Base-by-base conservation (phyloP, 1,140 invertebrate species). In the Portunus trituberculatus region DNA sequence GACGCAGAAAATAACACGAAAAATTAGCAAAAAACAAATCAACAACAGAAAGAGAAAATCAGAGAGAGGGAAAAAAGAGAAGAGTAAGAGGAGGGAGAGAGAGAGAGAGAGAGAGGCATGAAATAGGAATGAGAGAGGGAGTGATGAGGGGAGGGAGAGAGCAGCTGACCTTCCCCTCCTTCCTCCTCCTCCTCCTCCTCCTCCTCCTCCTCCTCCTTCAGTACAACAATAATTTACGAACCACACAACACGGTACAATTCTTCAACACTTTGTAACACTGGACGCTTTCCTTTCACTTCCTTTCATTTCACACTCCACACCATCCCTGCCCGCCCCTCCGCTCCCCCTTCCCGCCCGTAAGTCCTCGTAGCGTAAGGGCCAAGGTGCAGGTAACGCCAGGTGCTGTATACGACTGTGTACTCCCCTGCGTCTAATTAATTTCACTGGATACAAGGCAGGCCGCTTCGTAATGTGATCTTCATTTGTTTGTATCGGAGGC, bases 401-500 rank as follows among this genome's bases (percentile, higher is more conserved):
- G 39, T 28, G 48, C 4, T 46, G 16, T 7, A 12, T 29, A 32
- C 8, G 86, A 29, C 67, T 32, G 32, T 88, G 45, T 45, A 20
- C 4, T 6, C 45, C 76, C 10, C 45, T 20, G 39, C 20, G 52
- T 59, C 89, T 91, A 91, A 94, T 94, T 94, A 94, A 94, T 94
- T 94, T 94, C 46, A 31, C 88, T 91, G 93, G 91, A 94, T 94
- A 91, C 89, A 94, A 91, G 93, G 93, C 89, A 88, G 93, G 82
- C 93, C 93, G 88, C 93, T 76, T 84, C 84, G 93, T 94, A 94
- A 94, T 91, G 93, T 67, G 93, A 94, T 94, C 93, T 94, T 94
- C 93, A 94, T 94, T 94, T 94, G 93, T 94, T 94, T 91, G 88
- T 88, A 91, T 94, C 67, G 93, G 93, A 39, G 93, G 90, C 93